Percentiles rank a stretch among this genome's conserved stretches.
These are phyloP conservation scores for Zaprionus bogoriensis DNA, from an alignment of 2,888 invertebrate species.

Conservation along the genomic window DNA sequence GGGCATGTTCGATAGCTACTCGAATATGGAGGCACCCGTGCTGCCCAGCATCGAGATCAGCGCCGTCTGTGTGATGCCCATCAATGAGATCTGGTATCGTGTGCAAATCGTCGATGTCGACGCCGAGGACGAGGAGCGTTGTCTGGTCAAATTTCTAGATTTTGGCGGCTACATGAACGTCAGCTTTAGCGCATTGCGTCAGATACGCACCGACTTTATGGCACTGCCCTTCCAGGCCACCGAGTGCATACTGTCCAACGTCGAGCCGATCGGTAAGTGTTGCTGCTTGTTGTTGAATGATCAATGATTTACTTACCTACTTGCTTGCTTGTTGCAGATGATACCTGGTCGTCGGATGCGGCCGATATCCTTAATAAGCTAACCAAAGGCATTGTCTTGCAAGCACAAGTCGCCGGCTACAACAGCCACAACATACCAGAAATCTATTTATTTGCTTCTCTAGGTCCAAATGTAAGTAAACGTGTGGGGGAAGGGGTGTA, in stretches of 20 bases:
- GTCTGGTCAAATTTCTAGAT: constrained; percentile 95
- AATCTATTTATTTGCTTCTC: constrained; percentile 91
- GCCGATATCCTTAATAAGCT: constrained; percentile 90
- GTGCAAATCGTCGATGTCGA: constrained; percentile 90
- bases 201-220: constrained; percentile 97
- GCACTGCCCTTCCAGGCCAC: constrained; percentile 98
- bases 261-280: constrained; percentile 89
- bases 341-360: constrained; percentile 90
- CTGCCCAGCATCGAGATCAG: constrained; percentile 90
- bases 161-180: constrained; percentile 96
- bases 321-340: constrained; percentile 79
- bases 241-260: constrained; percentile 96
- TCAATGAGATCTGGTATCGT: constrained; percentile 92
- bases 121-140: constrained; percentile 81
- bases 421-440: constrained; percentile 89
- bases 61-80: constrained; percentile 94
- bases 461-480: constrained; percentile 88
- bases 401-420: constrained; percentile 94
- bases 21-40: constrained; percentile 89
- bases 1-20: constrained; percentile 93
- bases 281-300: neutral
- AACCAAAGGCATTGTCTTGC: constrained; percentile 91
- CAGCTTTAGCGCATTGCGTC: constrained; percentile 90
- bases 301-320: neutral
- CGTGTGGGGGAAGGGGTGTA: neutral